These are phyloP conservation scores for Fopius arisanus DNA, from an alignment of 1,140 invertebrate species.

Conservation along the genomic window DNA sequence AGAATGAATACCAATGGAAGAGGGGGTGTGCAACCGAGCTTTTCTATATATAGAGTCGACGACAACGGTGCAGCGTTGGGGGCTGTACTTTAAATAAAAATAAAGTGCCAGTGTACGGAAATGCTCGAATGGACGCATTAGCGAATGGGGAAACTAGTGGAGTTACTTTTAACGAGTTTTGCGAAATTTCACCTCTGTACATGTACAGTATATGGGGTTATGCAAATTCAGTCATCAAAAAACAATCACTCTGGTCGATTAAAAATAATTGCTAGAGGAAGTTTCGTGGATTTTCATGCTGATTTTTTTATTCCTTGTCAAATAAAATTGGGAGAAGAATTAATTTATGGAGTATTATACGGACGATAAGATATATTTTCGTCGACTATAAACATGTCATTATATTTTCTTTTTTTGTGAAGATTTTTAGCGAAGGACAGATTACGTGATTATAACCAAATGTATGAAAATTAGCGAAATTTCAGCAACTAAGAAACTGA, in stretches of 20 bases:
- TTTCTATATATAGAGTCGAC: constrained; percentile 16
- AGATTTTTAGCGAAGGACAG: too few species aligned
- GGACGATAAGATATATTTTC: too few species aligned
- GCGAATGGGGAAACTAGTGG: constrained; percentile 52
- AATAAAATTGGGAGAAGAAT: too few species aligned
- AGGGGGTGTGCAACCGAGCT: background rate
- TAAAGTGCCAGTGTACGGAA: constrained; percentile 52
- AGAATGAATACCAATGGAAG: constrained; percentile 1
- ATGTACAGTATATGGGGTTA: background rate
- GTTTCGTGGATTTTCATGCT: too few species aligned
- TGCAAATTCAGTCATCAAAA: constrained; percentile 14
- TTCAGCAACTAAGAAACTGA: too few species aligned
- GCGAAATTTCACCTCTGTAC: constrained; percentile 28
- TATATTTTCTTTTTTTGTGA: too few species aligned
- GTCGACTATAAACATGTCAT: too few species aligned
- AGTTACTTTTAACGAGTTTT: constrained; percentile 53
- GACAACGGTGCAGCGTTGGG: constrained; percentile 22
- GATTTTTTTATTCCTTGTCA: too few species aligned
- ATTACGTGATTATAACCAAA: too few species aligned
- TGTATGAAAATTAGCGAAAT: too few species aligned
- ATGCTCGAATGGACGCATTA: constrained; percentile 57
- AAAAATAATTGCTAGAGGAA: background rate
- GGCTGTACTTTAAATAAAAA: constrained; percentile 62
- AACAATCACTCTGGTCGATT: background rate
- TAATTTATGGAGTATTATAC: too few species aligned